Percentiles rank a stretch among this genome's conserved stretches.
These are phyloP conservation scores for Dipodomys ordii DNA, from an alignment of 2,113 vertebrate species.

Conservation along the genomic window DNA sequence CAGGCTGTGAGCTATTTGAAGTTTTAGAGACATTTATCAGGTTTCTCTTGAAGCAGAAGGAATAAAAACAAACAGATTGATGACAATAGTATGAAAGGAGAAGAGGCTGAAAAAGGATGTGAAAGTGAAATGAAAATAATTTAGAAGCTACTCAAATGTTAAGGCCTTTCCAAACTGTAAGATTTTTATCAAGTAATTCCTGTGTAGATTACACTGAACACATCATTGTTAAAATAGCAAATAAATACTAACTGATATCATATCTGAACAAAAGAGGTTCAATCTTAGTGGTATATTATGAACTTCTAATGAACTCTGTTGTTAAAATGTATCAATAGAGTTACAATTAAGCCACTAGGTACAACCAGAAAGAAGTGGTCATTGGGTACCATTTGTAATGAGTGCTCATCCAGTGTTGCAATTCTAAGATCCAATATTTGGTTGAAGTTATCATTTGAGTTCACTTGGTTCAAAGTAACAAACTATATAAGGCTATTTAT, in stretches of 20 bases:
- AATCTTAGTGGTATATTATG: neutral
- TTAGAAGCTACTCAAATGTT: neutral
- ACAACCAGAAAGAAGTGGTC: neutral
- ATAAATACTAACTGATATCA: neutral
- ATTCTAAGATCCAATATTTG: neutral
- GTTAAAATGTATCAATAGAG: neutral
- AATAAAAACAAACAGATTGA: constrained; percentile 9
- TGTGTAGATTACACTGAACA: neutral
- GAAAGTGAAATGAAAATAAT: neutral
- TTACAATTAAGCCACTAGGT: neutral
- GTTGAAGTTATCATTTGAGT: neutral
- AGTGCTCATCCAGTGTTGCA: neutral
- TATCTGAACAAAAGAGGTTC: neutral
- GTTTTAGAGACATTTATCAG: neutral
- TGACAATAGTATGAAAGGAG: neutral
- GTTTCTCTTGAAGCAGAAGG: neutral
- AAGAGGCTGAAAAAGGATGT: neutral
- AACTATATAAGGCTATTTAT: neutral
- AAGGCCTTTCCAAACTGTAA: constrained; percentile 8
- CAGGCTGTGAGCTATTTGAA: neutral
- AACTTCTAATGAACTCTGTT: neutral
- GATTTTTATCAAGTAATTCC: neutral
- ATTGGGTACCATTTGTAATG: neutral
- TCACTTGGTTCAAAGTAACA: neutral
- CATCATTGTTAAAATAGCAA: neutral